Evolutionary conservation across 2,888 invertebrate genomes (phyloP).

Genomic region (Odontothrips loti): DNA sequence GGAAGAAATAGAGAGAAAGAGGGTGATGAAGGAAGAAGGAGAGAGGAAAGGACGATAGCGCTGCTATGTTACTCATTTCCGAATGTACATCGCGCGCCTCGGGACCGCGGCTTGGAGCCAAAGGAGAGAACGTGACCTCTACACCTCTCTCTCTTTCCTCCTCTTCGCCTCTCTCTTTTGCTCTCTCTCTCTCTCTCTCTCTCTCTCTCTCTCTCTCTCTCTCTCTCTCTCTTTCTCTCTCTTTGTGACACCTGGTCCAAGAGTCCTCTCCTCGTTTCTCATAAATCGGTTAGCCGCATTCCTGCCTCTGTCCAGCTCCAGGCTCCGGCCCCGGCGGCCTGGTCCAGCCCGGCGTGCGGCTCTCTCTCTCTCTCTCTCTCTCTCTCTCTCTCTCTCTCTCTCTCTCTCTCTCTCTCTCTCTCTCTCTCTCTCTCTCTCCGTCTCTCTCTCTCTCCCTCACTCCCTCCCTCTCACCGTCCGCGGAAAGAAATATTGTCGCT

Average conservation of each 20-base stretch:
- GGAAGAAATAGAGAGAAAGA: no score
- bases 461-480: no score
- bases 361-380: not conserved
- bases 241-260: constrained; percentile 13
- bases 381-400: no score
- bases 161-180: not conserved
- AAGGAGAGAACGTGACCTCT: not conserved
- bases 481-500: no score
- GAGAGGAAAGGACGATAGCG: not conserved
- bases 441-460: no score
- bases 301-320: constrained; percentile 10
- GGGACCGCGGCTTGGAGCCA: not conserved
- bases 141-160: not conserved
- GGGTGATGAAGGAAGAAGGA: no score
- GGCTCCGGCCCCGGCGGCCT: not conserved
- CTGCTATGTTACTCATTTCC: constrained; percentile 11
- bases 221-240: not conserved
- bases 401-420: no score
- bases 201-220: not conserved
- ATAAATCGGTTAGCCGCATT: constrained; percentile 26
- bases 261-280: constrained; percentile 18
- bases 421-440: no score
- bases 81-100: not conserved
- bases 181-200: constrained; percentile 2
- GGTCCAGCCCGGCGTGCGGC: not conserved